These are phyloP conservation scores for Lepus oiostolus DNA, from an alignment of 2,797 vertebrate species.

Conservation along the genomic window DNA sequence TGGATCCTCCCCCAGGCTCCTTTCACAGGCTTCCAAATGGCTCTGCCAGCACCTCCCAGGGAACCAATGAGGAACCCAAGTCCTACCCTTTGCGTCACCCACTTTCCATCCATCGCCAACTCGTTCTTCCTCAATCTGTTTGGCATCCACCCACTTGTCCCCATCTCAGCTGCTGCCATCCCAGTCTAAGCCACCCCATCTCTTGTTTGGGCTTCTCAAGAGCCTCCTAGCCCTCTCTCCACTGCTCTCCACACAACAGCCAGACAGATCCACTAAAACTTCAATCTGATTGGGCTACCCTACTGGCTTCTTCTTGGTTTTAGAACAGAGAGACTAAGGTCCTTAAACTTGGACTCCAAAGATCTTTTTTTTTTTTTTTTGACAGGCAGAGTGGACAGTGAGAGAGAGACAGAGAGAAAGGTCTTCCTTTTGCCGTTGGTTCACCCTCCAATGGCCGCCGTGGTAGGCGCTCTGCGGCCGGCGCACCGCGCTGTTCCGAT, in stretches of 20 bases:
- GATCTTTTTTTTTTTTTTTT: too few species aligned
- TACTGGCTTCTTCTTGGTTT: not conserved
- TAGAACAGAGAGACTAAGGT: not conserved
- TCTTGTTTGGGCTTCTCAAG: not conserved
- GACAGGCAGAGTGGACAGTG: too few species aligned
- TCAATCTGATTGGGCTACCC: not conserved
- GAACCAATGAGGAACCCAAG: not conserved
- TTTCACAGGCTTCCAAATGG: not conserved
- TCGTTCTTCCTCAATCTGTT: not conserved
- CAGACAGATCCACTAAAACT: not conserved
- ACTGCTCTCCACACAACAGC: not conserved
- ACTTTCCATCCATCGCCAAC: not conserved
- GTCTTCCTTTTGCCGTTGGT: too few species aligned
- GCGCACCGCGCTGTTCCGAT: too few species aligned
- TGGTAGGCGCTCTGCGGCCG: too few species aligned
- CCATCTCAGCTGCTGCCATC: not conserved
- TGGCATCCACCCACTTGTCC: not conserved
- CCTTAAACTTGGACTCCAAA: not conserved
- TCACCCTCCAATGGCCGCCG: too few species aligned
- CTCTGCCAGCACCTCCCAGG: not conserved
- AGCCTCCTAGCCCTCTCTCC: not conserved
- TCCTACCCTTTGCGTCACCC: accelerated
- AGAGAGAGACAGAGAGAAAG: too few species aligned
- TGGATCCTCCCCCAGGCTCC: not conserved
- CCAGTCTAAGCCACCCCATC: too few species aligned